phyloP scores from a whole-genome alignment of 2,113 vertebrate genomes.

The Rostratula benghalensis region DNA sequence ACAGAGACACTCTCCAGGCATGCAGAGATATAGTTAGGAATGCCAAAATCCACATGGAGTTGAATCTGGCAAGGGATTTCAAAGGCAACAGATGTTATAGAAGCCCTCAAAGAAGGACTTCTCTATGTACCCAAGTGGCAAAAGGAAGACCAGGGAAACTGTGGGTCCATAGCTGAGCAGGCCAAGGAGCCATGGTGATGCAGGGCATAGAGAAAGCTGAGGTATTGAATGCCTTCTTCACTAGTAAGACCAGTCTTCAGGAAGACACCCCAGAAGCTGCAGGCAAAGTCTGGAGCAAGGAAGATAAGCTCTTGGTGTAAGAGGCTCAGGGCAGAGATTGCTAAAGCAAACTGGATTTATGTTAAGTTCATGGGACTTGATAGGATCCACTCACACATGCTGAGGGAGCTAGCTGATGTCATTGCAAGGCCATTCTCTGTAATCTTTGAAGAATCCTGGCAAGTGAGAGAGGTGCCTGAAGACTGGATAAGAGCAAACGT shows the following conservation, averaged over 20 bases:
- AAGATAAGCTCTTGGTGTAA: not conserved
- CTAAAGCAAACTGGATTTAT: not conserved
- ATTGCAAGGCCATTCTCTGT: not conserved
- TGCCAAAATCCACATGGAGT: not conserved
- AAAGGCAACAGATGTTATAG: not conserved
- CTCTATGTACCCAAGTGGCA: not conserved
- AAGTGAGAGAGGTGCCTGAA: not conserved
- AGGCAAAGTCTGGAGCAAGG: not conserved
- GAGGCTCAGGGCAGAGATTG: not conserved
- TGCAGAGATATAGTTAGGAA: not conserved
- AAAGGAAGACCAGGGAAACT: not conserved
- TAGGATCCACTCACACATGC: not conserved
- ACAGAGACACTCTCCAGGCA: not conserved
- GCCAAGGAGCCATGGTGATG: not conserved
- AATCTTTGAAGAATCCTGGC: not conserved
- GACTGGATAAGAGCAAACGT: not conserved
- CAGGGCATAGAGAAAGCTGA: not conserved
- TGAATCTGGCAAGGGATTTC: not conserved
- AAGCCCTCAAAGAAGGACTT: not conserved
- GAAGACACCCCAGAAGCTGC: not conserved
- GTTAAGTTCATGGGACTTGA: not conserved
- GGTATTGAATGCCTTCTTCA: not conserved
- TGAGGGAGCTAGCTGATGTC: not conserved
- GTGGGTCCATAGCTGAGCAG: not conserved
- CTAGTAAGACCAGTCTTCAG: not conserved